Evolutionary conservation across 2,888 invertebrate genomes (phyloP).

Genomic region (Caenorhabditis drosophilae): DNA sequence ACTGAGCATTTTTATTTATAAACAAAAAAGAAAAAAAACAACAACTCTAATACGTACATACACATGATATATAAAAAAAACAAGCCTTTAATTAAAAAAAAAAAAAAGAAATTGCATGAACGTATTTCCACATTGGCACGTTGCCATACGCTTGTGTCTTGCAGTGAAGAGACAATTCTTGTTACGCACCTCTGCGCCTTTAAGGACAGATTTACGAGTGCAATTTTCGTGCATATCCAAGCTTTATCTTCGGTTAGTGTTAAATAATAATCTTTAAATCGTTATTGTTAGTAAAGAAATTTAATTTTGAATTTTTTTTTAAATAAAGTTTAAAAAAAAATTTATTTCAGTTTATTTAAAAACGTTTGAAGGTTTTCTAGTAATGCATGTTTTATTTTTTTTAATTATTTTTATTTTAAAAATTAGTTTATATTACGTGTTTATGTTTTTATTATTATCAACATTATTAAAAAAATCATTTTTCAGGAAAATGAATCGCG

Average conservation of each 20-base stretch:
- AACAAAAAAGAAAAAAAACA: too few species aligned
- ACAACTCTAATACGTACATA: background rate
- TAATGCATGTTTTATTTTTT: too few species aligned
- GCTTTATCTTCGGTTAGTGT: too few species aligned
- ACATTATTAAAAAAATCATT: too few species aligned
- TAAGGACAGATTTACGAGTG: conserved; percentile 1
- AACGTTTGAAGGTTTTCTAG: background rate
- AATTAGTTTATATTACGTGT: too few species aligned
- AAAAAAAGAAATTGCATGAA: background rate
- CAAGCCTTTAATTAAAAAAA: background rate
- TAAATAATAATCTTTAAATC: too few species aligned
- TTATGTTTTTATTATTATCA: too few species aligned
- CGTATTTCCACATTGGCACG: conserved; percentile 38
- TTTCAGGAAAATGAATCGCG: conserved; percentile 46
- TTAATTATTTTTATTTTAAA: too few species aligned
- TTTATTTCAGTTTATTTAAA: background rate
- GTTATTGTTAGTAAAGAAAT: background rate
- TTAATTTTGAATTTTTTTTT: background rate
- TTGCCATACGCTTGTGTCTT: conserved; percentile 29
- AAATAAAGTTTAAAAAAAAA: background rate
- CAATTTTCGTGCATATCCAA: too few species aligned
- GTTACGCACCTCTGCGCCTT: conserved; percentile 41
- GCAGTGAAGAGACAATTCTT: conserved; percentile 11
- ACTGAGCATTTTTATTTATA: too few species aligned
- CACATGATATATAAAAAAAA: background rate